A percentile compares a stretch with the other conserved stretches of the same genome.
Evolutionary conservation across 2,797 vertebrate species (phyloP).

Genomic region (Martes flavigula): DNA sequence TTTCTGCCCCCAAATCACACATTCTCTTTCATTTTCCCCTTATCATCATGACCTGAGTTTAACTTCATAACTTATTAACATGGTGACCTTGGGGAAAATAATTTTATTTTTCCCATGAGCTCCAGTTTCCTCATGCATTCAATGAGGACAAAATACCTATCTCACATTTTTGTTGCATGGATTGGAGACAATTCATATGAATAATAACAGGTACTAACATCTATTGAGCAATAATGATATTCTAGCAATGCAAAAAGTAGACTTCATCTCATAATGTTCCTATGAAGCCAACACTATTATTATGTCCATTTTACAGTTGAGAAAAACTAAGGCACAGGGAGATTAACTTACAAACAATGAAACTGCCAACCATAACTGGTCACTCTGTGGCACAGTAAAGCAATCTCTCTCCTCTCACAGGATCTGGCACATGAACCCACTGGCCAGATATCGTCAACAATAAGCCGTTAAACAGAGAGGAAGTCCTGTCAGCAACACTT

Average conservation of each 20-base stretch:
- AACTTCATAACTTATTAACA: background rate
- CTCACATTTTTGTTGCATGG: background rate
- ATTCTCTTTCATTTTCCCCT: background rate
- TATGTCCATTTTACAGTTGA: background rate
- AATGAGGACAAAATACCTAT: background rate
- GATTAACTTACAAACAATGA: background rate
- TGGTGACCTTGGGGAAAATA: background rate
- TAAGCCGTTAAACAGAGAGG: background rate
- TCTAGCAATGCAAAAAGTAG: background rate
- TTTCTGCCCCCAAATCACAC: background rate
- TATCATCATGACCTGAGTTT: background rate
- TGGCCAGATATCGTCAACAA: background rate
- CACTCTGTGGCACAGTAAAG: background rate
- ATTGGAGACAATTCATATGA: background rate
- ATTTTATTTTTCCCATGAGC: background rate
- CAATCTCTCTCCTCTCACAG: background rate
- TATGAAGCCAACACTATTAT: background rate
- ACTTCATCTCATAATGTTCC: background rate
- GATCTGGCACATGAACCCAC: background rate
- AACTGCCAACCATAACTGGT: background rate
- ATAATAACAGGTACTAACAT: background rate
- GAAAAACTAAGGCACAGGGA: background rate
- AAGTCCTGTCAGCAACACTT: background rate
- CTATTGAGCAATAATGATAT: background rate
- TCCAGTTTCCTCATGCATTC: background rate